These are phyloP conservation scores for Lampris megalopsis DNA, from an alignment of 2,113 vertebrate species.

Conservation along the genomic window DNA sequence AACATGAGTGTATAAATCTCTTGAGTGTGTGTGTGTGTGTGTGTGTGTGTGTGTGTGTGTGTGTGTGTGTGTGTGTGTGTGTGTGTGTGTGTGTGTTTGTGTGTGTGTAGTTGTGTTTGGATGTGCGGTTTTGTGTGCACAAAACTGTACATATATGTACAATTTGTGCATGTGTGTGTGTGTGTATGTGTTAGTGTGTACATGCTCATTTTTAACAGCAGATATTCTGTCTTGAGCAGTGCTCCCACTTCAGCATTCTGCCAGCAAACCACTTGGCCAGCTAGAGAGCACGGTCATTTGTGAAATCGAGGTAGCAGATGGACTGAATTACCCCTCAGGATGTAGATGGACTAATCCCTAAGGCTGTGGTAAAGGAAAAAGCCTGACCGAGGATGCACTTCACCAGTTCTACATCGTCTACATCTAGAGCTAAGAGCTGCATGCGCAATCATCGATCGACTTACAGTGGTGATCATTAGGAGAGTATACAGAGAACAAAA, in stretches of 20 bases:
- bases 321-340: neutral
- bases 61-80: neutral
- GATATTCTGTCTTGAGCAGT: slow-evolving; percentile 6
- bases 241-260: neutral
- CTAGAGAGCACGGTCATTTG: neutral
- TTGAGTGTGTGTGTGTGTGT: neutral
- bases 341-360: slow-evolving; percentile 6
- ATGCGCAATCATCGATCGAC: slow-evolving; percentile 9
- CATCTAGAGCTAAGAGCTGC: slow-evolving; percentile 2
- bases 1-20: no score
- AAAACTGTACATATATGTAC: no score
- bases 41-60: neutral
- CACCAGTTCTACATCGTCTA: neutral
- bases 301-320: neutral
- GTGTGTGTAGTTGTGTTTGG: neutral
- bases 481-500: slow-evolving; percentile 18
- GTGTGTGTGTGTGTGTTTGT: neutral
- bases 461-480: slow-evolving; percentile 5
- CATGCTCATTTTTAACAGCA: neutral
- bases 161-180: neutral
- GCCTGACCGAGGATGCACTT: neutral
- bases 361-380: neutral
- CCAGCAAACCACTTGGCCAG: neutral
- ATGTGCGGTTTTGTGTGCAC: no score
- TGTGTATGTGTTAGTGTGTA: neutral